Evolutionary conservation across 2,797 vertebrate species (phyloP), one percentile per base, ranked within the genome.

Genomic region (Alcedo quadribrachys): DNA sequence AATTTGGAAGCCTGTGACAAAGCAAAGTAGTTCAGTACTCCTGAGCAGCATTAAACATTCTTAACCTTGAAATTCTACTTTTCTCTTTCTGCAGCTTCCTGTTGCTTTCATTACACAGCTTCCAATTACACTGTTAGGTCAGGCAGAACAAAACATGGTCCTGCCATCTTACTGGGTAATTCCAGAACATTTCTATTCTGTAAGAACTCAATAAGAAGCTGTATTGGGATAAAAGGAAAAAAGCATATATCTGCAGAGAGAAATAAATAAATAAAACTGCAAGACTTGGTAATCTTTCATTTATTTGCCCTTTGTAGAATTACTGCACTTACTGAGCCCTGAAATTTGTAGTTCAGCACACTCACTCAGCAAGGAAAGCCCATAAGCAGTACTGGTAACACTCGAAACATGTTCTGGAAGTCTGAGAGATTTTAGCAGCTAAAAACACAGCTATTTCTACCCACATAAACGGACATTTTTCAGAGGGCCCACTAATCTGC

Each of bases 151-250:
- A 74, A 65, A 45, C 46, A 12, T 4, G 7, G 33, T 15, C 75
- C n/a, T 43, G 35, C 7, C 15, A 54, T 20, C 5, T 50, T 42
- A 42, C 9, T 11, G 20, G 9, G 14, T 19, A 62, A 35, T 62
- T 81, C 25, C 22, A 50, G 15, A 75, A 62, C 9, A 61, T 48
- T 40, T 30, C 30, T 61, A 18, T 60, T 46, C 24, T 46, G 11
- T 33, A 54, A 40, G 19, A 60, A 74, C 28, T 46, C 20, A 40
- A 67, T 54, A 28, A 46, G 27, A 66, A 73, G 30, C n/a, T 71
- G 21, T 33, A 30, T 0, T 51, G 50, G 3, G 8, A 2, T 1
- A 4, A 24, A 27, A 37, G 18, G 10, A 6, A 18, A 19, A 55
- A 51, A 22, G 12, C 14, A 62, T 25, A 42, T 6, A 25, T 33